phyloP scores from a whole-genome alignment of 1,140 invertebrate species.

The Platorchestia sp. region DNA sequence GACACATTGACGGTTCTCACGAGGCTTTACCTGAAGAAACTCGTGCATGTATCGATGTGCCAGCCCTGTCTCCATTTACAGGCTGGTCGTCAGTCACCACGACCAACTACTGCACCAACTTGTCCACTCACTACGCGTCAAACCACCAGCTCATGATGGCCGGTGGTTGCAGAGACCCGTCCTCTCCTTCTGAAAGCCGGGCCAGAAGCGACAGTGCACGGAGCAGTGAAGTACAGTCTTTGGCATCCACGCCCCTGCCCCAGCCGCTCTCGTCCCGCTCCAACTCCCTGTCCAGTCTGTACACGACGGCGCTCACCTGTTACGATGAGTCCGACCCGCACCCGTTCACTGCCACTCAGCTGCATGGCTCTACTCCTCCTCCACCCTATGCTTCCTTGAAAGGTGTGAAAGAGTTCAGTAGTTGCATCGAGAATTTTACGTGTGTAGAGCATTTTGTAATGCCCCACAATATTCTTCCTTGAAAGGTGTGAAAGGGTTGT shows the following conservation, averaged over 20 bases:
- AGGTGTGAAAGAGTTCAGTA: not conserved
- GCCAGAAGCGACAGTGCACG: not conserved
- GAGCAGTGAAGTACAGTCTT: not conserved
- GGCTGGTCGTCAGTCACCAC: slow-evolving; percentile 13
- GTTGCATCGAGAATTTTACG: not conserved
- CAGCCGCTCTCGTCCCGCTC: not conserved
- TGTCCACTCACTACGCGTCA: slow-evolving; percentile 30
- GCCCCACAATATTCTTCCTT: no score
- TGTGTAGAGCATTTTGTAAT: no score
- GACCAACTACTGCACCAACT: slow-evolving; percentile 24
- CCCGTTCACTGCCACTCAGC: not conserved
- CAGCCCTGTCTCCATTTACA: not conserved
- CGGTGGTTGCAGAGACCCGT: no score
- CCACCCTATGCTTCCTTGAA: not conserved
- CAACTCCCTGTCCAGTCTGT: slow-evolving; percentile 34
- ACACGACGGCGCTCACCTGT: slow-evolving; percentile 21
- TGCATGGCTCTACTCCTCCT: not conserved
- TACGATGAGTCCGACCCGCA: slow-evolving; percentile 34
- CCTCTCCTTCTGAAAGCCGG: not conserved
- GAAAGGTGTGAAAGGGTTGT: no score
- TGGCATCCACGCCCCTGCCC: not conserved
- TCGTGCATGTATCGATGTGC: not conserved
- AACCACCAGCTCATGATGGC: not conserved
- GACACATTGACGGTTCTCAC: not conserved
- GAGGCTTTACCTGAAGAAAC: not conserved